These are phyloP conservation scores for Frieseomelitta varia DNA, from an alignment of 1,140 invertebrate genomes.

Conservation along the genomic window DNA sequence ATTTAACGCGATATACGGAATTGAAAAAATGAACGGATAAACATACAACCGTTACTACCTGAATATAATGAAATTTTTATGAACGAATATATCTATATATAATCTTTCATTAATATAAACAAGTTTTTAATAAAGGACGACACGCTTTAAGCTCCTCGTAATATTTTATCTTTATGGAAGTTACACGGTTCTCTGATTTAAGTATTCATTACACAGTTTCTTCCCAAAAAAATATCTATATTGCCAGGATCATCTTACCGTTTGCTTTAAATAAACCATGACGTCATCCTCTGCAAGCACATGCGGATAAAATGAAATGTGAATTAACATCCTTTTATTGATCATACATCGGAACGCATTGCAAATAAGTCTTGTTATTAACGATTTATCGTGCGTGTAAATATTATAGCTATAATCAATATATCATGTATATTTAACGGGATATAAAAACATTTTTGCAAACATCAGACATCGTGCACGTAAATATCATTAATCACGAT, in stretches of 20 bases:
- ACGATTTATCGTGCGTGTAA: slow-evolving; percentile 2
- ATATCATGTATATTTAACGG: neutral
- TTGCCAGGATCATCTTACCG: slow-evolving; percentile 50
- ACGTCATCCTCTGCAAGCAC: slow-evolving; percentile 53
- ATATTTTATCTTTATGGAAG: slow-evolving; percentile 7
- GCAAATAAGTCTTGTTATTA: neutral
- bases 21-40: neutral
- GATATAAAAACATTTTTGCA: neutral
- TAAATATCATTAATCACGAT: neutral
- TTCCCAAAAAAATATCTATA: slow-evolving; percentile 38
- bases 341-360: slow-evolving; percentile 5
- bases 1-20: neutral
- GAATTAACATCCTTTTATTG: slow-evolving; percentile 38
- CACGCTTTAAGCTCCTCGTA: neutral
- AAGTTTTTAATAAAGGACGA: neutral
- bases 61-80: neutral
- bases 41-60: neutral
- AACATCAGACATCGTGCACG: too few relatives aligned
- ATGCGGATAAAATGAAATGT: slow-evolving; percentile 46
- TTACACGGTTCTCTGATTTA: slow-evolving; percentile 4
- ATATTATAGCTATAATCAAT: neutral
- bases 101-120: neutral
- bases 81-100: neutral
- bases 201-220: slow-evolving; percentile 19
- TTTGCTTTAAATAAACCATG: slow-evolving; percentile 58